Base-by-base conservation (phyloP, 2,113 vertebrate species). In the Xenotilapia flavipinnis region DNA sequence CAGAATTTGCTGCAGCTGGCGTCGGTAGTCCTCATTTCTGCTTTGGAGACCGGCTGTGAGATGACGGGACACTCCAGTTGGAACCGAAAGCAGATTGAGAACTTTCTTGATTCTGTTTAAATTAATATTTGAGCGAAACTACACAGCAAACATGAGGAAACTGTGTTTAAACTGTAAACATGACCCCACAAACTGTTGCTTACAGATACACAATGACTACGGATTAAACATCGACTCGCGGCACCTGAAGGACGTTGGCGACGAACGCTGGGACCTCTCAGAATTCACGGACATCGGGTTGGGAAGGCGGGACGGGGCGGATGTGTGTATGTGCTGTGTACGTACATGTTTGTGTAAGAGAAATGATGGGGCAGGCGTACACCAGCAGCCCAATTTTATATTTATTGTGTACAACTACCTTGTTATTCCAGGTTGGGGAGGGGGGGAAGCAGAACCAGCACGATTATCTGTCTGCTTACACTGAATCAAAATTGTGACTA, bases 371-470 rank as follows among this genome's bases (percentile, higher is more conserved):
- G 92, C 88, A 91, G 86, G 77, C 89, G 93, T 93, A 88, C 93
- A 96, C 95, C 95, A 95, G 95, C 95, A 95, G 93, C 90, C 92
- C 82, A 13, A 55, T 92, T 93, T 95, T 94, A 89, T 95, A 95
- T 96, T 94, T 96, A 94, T 94, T 94, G 79, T 86, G 86, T 93
- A 89, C 45, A 88, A 91, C 91, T 88, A 89, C 91, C 91, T 81
- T 84, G 36, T 23, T 75, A 62, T 90, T 83, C 45, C 84, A 90
- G 19, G 80, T 9, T 12, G 15, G 53, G 36, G 10, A 13, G 62
- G 28, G 38, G 17, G 45, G 65, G 13, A 31, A 51, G 54, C 40
- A 82, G 73, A 83, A 81, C 79, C 87, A 55, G 87, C 58, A 23
- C 28, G 65, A 23, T 33, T 12, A 56, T 81, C 58, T 79, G 70